Percentiles rank a stretch among this genome's conserved stretches.
phyloP scores from a whole-genome alignment of 2,113 vertebrate species.

The Gopherus evgoodei region DNA sequence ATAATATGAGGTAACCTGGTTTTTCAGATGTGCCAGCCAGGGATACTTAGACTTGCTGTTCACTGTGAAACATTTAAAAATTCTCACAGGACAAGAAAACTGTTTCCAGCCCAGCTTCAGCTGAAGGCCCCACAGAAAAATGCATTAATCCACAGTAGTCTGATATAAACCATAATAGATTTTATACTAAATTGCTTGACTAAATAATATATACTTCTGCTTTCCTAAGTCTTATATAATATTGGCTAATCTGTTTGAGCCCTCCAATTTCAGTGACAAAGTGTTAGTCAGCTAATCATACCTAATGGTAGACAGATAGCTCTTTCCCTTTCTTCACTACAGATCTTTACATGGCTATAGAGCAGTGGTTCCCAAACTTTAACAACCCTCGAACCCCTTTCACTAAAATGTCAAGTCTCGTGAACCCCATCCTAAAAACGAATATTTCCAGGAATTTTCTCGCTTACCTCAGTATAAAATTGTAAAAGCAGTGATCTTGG shows the following conservation, averaged over 20 bases:
- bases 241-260: not conserved
- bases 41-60: constrained; percentile 50
- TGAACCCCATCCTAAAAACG: too few relatives aligned
- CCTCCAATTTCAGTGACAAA: constrained; percentile 33
- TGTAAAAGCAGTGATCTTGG: too few relatives aligned
- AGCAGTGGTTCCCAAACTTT: too few relatives aligned
- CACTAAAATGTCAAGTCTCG: too few relatives aligned
- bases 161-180: rapidly evolving
- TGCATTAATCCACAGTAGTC: rapidly evolving
- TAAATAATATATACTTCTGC: not conserved
- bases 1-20: constrained; percentile 24
- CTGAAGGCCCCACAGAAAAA: not conserved
- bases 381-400: too few relatives aligned
- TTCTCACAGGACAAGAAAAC: not conserved
- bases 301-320: not conserved
- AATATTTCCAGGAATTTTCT: too few relatives aligned
- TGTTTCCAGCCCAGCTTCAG: not conserved
- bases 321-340: constrained; percentile 2
- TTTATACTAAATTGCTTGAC: not conserved
- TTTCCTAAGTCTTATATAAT: not conserved
- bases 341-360: not conserved
- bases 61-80: constrained; percentile 55
- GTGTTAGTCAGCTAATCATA: constrained; percentile 40
- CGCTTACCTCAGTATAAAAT: too few relatives aligned
- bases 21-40: constrained; percentile 55